Evolutionary conservation across 1,140 invertebrate species (phyloP), one percentile per base, ranked within the genome.

Genomic region (Cydia splendana): DNA sequence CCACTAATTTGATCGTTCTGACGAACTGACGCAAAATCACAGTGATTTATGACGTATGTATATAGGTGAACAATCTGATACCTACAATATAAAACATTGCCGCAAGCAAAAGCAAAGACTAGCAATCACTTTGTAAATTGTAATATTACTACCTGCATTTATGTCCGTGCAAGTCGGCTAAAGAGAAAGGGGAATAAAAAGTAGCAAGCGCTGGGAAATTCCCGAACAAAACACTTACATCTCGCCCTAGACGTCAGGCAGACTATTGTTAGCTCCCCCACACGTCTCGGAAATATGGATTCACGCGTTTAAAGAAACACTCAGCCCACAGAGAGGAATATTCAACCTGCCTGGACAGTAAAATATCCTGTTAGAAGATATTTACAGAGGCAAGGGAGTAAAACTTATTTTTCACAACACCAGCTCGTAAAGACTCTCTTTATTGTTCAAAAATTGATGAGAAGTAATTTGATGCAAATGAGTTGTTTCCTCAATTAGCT

Each of bases 191-290:
- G 34, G 34, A 71, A 71, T 71, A 71, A 71, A 71, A 71, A 34
- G 34, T 71, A 45, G 67, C 67, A 71, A 71, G 18, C 67, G 67
- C 38, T 38, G 67, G 67, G 67, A 71, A 71, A 42, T 71, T 71
- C 38, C 34, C 34, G 18, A 71, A 71, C 67, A 71, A 71, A 71
- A 71, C 67, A 38, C 67, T 71, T 71, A 71, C 67, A 42, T 71
- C 67, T 18, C 67, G 34, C 67, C 67, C 67, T 38, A 71, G 67
- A 71, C 38, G 67, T 45, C 67, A 71, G 67, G 13, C 67, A 71
- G 67, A 71, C 67, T 45, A 71, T 71, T 71, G 67, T 71, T 71
- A 7, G 67, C 65, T 38, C 38, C 67, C 34, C 38, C 7, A 38
- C 34, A 24, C 34, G 28, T 38, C 67, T 71, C 30, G 67, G 67